A percentile compares a stretch with the other conserved stretches of the same genome.
Conservation (phyloP, 2,797 vertebrate species). For the Macropus fuliginosus region DNA sequence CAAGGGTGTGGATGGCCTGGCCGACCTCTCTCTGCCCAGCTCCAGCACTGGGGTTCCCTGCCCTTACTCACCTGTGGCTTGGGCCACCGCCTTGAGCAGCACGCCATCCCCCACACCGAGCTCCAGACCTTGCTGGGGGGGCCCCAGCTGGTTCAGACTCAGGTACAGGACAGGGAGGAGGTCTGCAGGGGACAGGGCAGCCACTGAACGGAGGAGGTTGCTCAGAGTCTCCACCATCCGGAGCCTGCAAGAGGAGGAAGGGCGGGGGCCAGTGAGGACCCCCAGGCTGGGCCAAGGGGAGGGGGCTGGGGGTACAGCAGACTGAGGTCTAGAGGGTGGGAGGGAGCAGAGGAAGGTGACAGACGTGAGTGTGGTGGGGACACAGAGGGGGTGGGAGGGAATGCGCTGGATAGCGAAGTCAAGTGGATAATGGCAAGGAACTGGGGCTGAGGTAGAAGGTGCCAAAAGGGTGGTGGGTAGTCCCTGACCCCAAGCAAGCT, state of each 20-base stretch:
- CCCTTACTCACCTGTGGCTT: conserved; percentile 90
- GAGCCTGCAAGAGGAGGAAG: conserved; percentile 83
- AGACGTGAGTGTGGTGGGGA: no score
- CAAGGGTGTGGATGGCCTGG: background rate
- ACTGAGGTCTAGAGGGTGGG: no score
- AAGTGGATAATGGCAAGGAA: background rate
- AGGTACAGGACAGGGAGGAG: conserved; percentile 92
- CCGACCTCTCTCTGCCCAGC: background rate
- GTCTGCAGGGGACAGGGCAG: conserved; percentile 90
- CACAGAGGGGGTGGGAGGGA: no score
- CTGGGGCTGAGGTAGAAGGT: background rate
- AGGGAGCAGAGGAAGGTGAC: no score
- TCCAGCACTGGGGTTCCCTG: background rate
- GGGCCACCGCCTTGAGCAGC: conserved; percentile 94
- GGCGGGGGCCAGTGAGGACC: fast-evolving
- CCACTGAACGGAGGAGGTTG: conserved; percentile 92
- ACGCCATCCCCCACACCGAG: conserved; percentile 92
- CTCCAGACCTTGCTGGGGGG: conserved; percentile 92
- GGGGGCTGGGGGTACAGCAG: no score
- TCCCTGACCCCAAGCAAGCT: no score
- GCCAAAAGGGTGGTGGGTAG: fast-evolving
- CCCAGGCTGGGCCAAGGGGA: no score
- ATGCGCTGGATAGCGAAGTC: no score
- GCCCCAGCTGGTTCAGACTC: conserved; percentile 92
- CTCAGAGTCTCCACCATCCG: conserved; percentile 94